These are phyloP conservation scores for Eublepharis macularius DNA, from an alignment of 2,113 vertebrate species.

Conservation along the genomic window DNA sequence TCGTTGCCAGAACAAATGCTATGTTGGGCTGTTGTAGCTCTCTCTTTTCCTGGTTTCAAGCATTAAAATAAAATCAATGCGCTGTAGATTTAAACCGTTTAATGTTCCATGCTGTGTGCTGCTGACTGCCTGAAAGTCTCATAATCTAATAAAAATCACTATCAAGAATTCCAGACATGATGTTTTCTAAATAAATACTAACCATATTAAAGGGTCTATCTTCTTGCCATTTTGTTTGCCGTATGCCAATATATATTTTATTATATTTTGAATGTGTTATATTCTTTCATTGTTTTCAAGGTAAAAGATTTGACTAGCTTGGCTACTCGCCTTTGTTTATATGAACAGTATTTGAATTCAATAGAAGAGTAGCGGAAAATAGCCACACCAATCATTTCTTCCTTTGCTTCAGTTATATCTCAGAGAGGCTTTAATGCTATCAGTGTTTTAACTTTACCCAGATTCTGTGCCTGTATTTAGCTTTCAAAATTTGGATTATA, in stretches of 20 bases:
- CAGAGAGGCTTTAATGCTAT: conserved; percentile 8
- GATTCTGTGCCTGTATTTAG: conserved; percentile 41
- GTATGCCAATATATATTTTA: not conserved
- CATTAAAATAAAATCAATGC: not conserved
- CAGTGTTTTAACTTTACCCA: conserved; percentile 56
- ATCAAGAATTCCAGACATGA: conserved; percentile 61
- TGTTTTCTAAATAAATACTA: conserved; percentile 33
- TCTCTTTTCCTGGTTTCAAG: not conserved
- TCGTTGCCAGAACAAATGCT: not conserved
- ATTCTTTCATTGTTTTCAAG: conserved; percentile 34
- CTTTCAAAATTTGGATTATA: conserved; percentile 51
- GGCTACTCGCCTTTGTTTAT: conserved; percentile 48
- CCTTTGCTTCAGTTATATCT: conserved; percentile 43
- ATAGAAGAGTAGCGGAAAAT: conserved; percentile 51
- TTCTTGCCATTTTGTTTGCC: not conserved
- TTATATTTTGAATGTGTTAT: conserved; percentile 27
- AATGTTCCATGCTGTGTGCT: not conserved
- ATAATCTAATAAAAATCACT: conserved; percentile 42
- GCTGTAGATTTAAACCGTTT: conserved; percentile 4
- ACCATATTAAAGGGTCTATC: conserved; percentile 44
- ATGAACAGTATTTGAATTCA: conserved; percentile 36
- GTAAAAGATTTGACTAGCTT: conserved; percentile 50
- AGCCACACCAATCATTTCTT: conserved; percentile 29
- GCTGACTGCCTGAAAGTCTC: conserved; percentile 36
- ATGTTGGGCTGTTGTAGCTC: not conserved